Evolutionary conservation across 2,113 vertebrate species (phyloP).

Genomic region (Mobula birostris): DNA sequence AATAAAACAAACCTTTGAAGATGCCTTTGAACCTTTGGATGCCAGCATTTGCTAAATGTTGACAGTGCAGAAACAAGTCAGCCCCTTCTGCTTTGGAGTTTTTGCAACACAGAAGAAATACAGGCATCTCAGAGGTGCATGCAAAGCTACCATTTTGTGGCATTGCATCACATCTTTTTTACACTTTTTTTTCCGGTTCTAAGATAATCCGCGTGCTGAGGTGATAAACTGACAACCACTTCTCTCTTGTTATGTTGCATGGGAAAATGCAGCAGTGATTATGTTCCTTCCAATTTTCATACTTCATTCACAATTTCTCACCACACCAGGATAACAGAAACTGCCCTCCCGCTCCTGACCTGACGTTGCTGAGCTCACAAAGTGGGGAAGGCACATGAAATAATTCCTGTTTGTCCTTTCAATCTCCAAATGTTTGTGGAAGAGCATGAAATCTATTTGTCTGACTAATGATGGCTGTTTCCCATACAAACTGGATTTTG

Average conservation of each 20-base stretch:
- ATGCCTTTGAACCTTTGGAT: no score
- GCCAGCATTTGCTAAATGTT: no score
- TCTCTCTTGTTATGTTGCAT: not conserved
- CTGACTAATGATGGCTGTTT: not conserved
- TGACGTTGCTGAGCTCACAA: not conserved
- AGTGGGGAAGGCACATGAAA: not conserved
- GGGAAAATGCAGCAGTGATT: not conserved
- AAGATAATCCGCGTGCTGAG: not conserved
- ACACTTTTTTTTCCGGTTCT: not conserved
- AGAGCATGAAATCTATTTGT: not conserved
- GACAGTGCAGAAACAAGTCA: not conserved
- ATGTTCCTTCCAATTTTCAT: not conserved
- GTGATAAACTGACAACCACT: not conserved
- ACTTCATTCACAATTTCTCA: conserved; percentile 16
- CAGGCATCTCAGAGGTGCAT: not conserved
- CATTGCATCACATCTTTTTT: not conserved
- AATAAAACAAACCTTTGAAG: no score
- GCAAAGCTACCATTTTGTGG: not conserved
- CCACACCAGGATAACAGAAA: not conserved
- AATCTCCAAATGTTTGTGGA: not conserved
- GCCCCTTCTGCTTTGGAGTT: not conserved
- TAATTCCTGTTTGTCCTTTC: not conserved
- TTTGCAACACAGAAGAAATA: not conserved
- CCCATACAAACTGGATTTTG: conserved; percentile 2
- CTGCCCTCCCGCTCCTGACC: not conserved